Evolutionary conservation across 2,113 vertebrate species (phyloP).

Genomic region (Prunella fulvescens): DNA sequence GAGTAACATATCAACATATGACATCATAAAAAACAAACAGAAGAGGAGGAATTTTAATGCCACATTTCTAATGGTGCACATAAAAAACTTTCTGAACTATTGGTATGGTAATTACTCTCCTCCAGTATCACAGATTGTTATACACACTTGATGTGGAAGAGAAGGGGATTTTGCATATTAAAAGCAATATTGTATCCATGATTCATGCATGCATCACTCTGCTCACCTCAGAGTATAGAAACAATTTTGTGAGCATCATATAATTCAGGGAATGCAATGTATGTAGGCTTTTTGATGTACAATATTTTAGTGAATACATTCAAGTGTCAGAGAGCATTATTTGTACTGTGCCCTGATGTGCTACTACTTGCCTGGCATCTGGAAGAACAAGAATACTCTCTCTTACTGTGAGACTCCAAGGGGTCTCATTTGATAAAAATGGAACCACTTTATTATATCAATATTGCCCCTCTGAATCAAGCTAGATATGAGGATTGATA

Average conservation of each 20-base stretch:
- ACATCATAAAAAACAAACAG: background rate
- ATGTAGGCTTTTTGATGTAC: conserved; percentile 8
- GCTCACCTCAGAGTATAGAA: conserved; percentile 26
- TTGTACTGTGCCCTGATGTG: conserved; percentile 19
- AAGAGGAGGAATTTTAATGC: conserved; percentile 1
- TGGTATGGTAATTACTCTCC: conserved; percentile 24
- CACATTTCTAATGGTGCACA: background rate
- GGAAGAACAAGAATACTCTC: background rate
- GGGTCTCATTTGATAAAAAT: conserved; percentile 17
- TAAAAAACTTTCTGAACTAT: conserved; percentile 42
- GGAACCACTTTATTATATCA: conserved; percentile 28
- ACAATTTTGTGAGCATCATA: background rate
- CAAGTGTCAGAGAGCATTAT: conserved; percentile 18
- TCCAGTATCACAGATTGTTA: conserved; percentile 12
- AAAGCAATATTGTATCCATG: conserved; percentile 24
- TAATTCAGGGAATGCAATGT: background rate
- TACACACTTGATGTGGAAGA: background rate
- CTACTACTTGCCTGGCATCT: background rate
- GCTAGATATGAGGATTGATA: conserved; percentile 13
- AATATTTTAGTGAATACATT: conserved; percentile 21
- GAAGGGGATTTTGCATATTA: conserved; percentile 54
- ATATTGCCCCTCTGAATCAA: conserved; percentile 20
- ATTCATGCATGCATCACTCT: background rate
- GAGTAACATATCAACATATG: background rate
- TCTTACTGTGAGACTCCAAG: conserved; percentile 1